phyloP scores from a whole-genome alignment of 2,888 invertebrate genomes.

The Dasypogon diadema region DNA sequence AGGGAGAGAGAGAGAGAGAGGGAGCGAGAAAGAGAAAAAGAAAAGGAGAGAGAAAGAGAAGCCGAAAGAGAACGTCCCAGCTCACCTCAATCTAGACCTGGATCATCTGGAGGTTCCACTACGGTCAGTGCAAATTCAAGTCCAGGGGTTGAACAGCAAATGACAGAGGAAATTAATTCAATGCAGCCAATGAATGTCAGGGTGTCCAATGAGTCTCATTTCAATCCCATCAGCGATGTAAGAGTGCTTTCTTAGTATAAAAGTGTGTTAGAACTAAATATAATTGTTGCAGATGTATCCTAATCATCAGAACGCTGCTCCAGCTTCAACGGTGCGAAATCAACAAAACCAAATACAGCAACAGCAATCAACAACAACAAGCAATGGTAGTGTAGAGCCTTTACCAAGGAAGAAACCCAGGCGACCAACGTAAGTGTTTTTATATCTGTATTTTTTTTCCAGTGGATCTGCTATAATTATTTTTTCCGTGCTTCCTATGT shows the following conservation, averaged over 20 bases:
- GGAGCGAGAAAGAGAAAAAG: too few relatives aligned
- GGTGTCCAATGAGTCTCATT: slow-evolving; percentile 63
- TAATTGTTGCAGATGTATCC: slow-evolving; percentile 63
- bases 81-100: slow-evolving; percentile 64
- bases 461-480: too few relatives aligned
- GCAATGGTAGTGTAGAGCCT: slow-evolving; percentile 69
- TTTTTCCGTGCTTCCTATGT: too few relatives aligned
- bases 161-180: slow-evolving; percentile 65
- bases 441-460: too few relatives aligned
- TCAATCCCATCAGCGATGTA: slow-evolving; percentile 68
- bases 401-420: slow-evolving; percentile 91
- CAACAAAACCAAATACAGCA: slow-evolving; percentile 30
- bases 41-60: too few relatives aligned
- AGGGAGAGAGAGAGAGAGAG: too few relatives aligned
- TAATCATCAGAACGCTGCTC: slow-evolving; percentile 60
- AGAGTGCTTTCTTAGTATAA: too few relatives aligned
- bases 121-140: slow-evolving; percentile 90
- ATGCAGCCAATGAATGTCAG: slow-evolving; percentile 61
- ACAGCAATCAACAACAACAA: slow-evolving; percentile 62
- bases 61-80: slow-evolving; percentile 60
- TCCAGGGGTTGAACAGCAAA: slow-evolving; percentile 75
- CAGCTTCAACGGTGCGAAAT: slow-evolving; percentile 1
- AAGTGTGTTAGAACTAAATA: too few relatives aligned
- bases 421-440: slow-evolving; percentile 84
- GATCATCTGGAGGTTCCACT: slow-evolving; percentile 78